phyloP scores from a whole-genome alignment of 2,888 invertebrate genomes.

The Pseudanteris insignis region DNA sequence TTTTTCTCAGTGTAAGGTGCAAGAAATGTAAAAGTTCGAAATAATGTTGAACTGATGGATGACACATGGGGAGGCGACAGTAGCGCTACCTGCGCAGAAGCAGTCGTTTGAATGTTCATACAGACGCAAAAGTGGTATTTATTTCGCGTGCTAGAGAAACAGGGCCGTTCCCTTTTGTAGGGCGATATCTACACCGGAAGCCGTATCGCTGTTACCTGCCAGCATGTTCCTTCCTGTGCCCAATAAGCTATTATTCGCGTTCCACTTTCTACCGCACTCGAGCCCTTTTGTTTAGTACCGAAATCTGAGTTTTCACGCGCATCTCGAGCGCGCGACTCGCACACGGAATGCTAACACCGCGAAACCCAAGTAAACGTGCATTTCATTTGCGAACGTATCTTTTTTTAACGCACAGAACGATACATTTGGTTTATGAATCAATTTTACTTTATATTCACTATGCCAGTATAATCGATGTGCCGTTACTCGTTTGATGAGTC shows the following conservation, averaged over 20 bases:
- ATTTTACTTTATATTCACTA: no score
- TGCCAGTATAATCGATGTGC: not conserved
- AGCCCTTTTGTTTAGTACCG: constrained; percentile 19
- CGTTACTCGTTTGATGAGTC: no score
- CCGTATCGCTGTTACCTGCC: constrained; percentile 56
- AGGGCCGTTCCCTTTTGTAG: constrained; percentile 58
- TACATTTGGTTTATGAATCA: no score
- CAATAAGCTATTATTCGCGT: constrained; percentile 43
- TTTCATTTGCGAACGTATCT: no score
- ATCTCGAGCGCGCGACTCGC: not conserved
- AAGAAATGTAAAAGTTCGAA: no score
- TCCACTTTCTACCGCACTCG: constrained; percentile 35
- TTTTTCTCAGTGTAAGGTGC: no score
- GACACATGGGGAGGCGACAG: no score
- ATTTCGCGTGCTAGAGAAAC: constrained; percentile 51
- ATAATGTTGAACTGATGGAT: no score
- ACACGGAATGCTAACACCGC: not conserved
- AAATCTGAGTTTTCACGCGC: constrained; percentile 11
- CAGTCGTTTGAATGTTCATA: constrained; percentile 2
- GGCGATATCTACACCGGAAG: constrained; percentile 64
- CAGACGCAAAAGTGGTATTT: constrained; percentile 47
- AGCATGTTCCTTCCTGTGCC: constrained; percentile 56
- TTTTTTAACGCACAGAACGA: no score
- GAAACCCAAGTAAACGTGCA: not conserved
- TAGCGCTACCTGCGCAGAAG: not conserved